Evolutionary conservation across 2,797 vertebrate species (phyloP).

Genomic region (Sternotherus odoratus): DNA sequence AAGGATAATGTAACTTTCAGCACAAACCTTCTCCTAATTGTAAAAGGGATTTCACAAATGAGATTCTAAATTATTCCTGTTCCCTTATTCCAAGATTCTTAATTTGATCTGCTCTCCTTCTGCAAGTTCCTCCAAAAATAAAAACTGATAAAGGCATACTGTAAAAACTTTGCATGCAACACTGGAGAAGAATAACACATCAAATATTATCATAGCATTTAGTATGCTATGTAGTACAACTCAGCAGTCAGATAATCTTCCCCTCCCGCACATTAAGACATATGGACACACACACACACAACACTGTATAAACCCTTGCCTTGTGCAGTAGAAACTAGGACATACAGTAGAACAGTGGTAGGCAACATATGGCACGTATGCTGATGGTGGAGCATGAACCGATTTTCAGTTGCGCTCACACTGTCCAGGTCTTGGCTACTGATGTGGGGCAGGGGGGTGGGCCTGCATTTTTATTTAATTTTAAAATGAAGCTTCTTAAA

Average conservation of each 20-base stretch:
- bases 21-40: slow-evolving; percentile 38
- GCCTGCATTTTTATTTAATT: too few relatives aligned
- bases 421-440: too few relatives aligned
- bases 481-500: too few relatives aligned
- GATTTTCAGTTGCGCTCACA: too few relatives aligned
- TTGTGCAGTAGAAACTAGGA: background rate
- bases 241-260: background rate
- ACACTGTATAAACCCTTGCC: background rate
- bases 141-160: background rate
- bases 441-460: too few relatives aligned
- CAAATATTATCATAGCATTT: background rate
- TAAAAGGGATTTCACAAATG: slow-evolving; percentile 60
- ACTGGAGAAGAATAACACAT: slow-evolving; percentile 12
- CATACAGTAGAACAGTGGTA: too few relatives aligned
- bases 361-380: too few relatives aligned
- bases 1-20: slow-evolving; percentile 42
- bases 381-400: too few relatives aligned
- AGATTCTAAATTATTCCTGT: slow-evolving; percentile 54
- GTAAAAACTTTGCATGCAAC: fast-evolving
- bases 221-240: background rate
- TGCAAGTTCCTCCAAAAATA: slow-evolving; percentile 7
- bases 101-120: slow-evolving; percentile 12
- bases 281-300: background rate
- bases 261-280: background rate
- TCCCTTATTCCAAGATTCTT: slow-evolving; percentile 52